Base-by-base conservation (phyloP, 2,888 invertebrate species). In the Caenorhabditis sp. region DNA sequence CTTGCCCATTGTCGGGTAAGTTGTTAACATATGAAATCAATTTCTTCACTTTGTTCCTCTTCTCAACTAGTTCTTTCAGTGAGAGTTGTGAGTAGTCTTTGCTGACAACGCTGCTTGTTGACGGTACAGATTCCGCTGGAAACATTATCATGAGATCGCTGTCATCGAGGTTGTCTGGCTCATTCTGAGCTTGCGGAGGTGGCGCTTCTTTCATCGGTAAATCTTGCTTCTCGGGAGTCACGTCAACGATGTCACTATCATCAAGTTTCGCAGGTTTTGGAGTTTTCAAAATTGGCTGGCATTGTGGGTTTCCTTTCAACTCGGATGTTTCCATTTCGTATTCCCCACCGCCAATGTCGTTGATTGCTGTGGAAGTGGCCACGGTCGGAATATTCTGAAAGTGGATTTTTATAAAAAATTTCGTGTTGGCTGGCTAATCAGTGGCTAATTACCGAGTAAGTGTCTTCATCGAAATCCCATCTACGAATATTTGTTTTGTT, bases 1-100 rank as follows among this genome's bases (percentile, higher is more conserved):
- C 31, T 7, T 8, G 22, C 1, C 84, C 84, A 24, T 74, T 63
- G 35, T 84, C 80, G 0, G 83, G 80, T 16, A 84, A 47, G 31
- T 41, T 31, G 6, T 58, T 44, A 3, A 47, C 16, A 26, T 72
- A 59, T 6, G 19, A 35, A 19, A 84, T 38, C 22, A 80, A 31
- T 14, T 26, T 51, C 75, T 69, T 74, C 7, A 74, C 31, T 38
- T 69, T 24, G 28, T 74, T 82, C 28, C 64, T 79, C 16, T 79
- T 56, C 24, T 28, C 54, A 7, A 56, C 10, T 5, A 84, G 26
- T 19, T 84, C 51, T 16, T 64, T 66, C 16, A 14, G 41, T 1
- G 75, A 41, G 19, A 80, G 24, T 44, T 80, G 68, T 3, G 38
- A 8, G 7, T 59, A 59, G 22, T 73, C 61, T 5, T 59, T n/a